Evolutionary conservation across 2,797 vertebrate genomes (phyloP).

Genomic region (Chelon auratus): DNA sequence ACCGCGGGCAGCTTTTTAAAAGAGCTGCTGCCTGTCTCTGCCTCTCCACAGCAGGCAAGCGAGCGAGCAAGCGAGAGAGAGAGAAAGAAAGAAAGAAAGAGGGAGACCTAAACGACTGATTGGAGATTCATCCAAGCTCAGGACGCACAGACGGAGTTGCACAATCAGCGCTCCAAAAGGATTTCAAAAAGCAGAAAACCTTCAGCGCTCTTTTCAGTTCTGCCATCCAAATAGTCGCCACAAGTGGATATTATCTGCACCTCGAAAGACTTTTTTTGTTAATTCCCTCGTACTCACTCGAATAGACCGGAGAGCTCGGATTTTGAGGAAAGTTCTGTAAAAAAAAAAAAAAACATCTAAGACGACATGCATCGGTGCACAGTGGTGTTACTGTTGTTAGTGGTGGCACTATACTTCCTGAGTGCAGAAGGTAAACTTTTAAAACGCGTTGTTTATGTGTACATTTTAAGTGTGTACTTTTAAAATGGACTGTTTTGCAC

Average conservation of each 20-base stretch:
- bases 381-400: slow-evolving; percentile 88
- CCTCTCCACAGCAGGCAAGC: slow-evolving; percentile 22
- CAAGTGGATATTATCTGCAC: slow-evolving; percentile 50
- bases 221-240: slow-evolving; percentile 4
- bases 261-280: slow-evolving; percentile 8
- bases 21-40: slow-evolving; percentile 77
- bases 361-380: slow-evolving; percentile 90
- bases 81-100: slow-evolving; percentile 25
- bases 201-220: slow-evolving; percentile 17
- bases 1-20: slow-evolving; percentile 89
- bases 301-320: slow-evolving; percentile 12
- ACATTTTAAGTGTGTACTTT: background rate
- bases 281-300: background rate
- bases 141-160: slow-evolving; percentile 69
- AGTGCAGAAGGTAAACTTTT: slow-evolving; percentile 90
- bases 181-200: slow-evolving; percentile 23
- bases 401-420: slow-evolving; percentile 88
- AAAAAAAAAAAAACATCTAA: background rate
- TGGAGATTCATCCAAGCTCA: slow-evolving; percentile 49
- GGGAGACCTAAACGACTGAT: slow-evolving; percentile 36
- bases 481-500: background rate
- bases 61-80: background rate
- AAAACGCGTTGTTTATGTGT: background rate
- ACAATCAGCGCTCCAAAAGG: slow-evolving; percentile 58
- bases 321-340: slow-evolving; percentile 47